Conservation (phyloP, 2,888 invertebrate species). For the Drosophila merina region DNA sequence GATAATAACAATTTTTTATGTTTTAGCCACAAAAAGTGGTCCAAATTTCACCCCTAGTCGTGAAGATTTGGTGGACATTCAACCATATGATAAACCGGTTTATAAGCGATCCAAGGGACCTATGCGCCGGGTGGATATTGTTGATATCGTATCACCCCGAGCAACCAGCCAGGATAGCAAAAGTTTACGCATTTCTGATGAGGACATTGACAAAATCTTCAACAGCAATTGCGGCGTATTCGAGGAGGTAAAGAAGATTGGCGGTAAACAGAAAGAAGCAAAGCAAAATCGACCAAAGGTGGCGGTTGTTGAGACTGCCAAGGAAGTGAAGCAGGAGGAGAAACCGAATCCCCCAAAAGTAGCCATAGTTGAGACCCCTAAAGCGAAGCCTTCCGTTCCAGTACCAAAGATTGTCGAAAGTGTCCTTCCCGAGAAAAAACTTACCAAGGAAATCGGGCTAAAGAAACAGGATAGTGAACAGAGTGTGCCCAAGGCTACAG, state of each 20-base stretch:
- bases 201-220: conserved; percentile 83
- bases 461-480: neutral
- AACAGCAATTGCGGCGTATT: conserved; percentile 81
- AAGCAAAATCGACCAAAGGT: neutral
- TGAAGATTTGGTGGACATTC: conserved; percentile 71
- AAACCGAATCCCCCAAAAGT: neutral
- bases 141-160: conserved; percentile 78
- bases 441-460: neutral
- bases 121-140: conserved; percentile 75
- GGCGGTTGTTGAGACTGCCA: neutral
- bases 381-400: neutral
- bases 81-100: conserved; percentile 79
- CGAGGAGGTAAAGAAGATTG: conserved; percentile 74
- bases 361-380: neutral
- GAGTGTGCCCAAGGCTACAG: neutral
- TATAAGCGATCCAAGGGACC: conserved; percentile 80
- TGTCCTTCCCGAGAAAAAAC: neutral
- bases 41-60: conserved; percentile 72
- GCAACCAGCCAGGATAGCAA: conserved; percentile 67
- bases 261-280: neutral
- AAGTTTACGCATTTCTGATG: conserved; percentile 81
- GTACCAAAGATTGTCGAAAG: neutral
- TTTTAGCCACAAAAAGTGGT: conserved; percentile 62
- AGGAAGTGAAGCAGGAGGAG: neutral
- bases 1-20: neutral